Percentiles rank a stretch among this genome's conserved stretches.
Evolutionary conservation across 2,113 vertebrate species (phyloP).

Genomic region (Rhizomys pruinosus): DNA sequence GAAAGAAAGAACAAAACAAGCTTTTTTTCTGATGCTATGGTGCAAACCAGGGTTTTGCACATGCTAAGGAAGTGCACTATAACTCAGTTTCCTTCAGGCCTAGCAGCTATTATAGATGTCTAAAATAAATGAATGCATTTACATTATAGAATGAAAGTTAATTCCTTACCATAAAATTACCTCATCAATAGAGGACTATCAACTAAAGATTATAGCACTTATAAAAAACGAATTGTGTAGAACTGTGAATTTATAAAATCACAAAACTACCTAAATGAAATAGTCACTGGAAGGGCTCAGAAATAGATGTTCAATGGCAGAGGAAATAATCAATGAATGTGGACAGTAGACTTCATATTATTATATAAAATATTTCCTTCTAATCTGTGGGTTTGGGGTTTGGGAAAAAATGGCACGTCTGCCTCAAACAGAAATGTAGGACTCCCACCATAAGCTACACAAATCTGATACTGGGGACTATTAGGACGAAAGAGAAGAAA

Average conservation of each 20-base stretch:
- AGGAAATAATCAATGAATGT: background rate
- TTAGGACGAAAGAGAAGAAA: no score
- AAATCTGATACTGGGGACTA: background rate
- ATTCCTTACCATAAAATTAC: no score
- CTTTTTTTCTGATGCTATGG: background rate
- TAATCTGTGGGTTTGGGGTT: background rate
- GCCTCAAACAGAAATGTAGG: background rate
- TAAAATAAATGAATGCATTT: background rate
- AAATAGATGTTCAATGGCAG: background rate
- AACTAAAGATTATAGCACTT: background rate
- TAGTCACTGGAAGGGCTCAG: background rate
- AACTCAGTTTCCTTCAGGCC: background rate
- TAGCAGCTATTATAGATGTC: background rate
- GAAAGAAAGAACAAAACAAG: no score
- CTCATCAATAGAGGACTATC: no score
- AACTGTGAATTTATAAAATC: slow-evolving; percentile 6
- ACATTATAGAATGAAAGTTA: background rate
- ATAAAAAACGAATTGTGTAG: background rate
- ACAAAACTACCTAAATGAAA: background rate
- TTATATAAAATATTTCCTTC: background rate
- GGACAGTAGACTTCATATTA: background rate
- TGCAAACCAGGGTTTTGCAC: background rate
- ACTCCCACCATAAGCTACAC: background rate
- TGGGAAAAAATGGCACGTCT: background rate
- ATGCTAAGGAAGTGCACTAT: background rate